phyloP scores from a whole-genome alignment of 2,797 vertebrate genomes.

The Oryzias sinensis region DNA sequence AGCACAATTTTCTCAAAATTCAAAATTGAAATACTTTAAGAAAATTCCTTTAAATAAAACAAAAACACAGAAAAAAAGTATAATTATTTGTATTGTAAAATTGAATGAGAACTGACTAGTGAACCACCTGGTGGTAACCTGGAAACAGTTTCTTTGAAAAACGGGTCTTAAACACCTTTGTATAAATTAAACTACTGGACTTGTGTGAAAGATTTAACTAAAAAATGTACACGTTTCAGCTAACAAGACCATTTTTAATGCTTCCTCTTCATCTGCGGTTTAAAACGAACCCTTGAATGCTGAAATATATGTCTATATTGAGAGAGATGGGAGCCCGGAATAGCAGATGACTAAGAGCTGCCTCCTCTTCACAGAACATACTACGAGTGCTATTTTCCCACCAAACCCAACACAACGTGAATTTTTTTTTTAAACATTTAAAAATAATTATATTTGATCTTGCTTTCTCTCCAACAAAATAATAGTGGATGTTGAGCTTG shows the following conservation, averaged over 20 bases:
- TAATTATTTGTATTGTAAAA: too few relatives aligned
- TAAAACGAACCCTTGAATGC: slow-evolving; percentile 33
- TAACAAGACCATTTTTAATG: slow-evolving; percentile 27
- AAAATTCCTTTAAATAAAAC: too few relatives aligned
- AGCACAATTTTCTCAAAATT: too few relatives aligned
- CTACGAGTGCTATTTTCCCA: too few relatives aligned
- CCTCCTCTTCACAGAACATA: slow-evolving; percentile 41
- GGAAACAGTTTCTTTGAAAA: too few relatives aligned
- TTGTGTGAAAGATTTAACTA: slow-evolving; percentile 7
- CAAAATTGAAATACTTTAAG: too few relatives aligned
- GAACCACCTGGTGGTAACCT: too few relatives aligned
- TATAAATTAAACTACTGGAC: too few relatives aligned
- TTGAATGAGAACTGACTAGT: too few relatives aligned
- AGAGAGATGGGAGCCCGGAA: slow-evolving; percentile 30
- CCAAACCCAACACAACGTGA: slow-evolving; percentile 23
- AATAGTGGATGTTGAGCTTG: too few relatives aligned
- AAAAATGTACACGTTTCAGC: slow-evolving; percentile 48
- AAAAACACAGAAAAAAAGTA: too few relatives aligned
- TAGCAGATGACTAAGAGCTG: slow-evolving; percentile 40
- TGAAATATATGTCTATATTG: slow-evolving; percentile 37
- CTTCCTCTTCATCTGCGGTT: slow-evolving; percentile 19
- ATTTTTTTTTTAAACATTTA: slow-evolving; percentile 34
- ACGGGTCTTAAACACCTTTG: too few relatives aligned
- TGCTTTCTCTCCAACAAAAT: background rate
- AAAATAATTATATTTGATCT: slow-evolving; percentile 35